Base-by-base conservation (phyloP, 2,888 invertebrate species). In the Acronicta alni region DNA sequence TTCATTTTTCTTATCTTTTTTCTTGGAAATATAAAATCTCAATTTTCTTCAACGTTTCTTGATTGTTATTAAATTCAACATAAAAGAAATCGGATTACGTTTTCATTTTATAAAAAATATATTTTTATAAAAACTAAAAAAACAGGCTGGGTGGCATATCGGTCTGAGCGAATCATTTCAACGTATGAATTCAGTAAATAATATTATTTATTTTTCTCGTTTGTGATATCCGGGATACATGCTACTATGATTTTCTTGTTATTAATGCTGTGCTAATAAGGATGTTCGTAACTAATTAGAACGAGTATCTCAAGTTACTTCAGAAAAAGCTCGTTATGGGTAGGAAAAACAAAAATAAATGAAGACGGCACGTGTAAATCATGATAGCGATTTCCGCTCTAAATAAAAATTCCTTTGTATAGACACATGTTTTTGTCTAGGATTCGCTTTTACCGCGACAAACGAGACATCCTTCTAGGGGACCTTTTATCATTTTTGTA, bases 21-120 rank as follows among this genome's bases (percentile, higher is more conserved):
- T 55, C 57, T 63, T 56, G 62, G 75, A 83, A 86, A 86, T 83
- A 69, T 83, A 86, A 85, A 83, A 83, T 82, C 64, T 57, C 73
- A 83, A 82, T 85, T 83, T 81, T 72, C 71, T 73, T 64, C 67
- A 64, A 62, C 61, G 75, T 72, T 68, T 69, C 62, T 51, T 65
- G 52, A 71, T 64, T 79, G 66, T 79, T 84, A 80, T 81, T 82
- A 79, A 79, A 76, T 79, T 82, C 65, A 63, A 66, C 67, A 56
- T 64, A 61, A 70, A 68, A 72, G 72, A 75, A 81, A 67, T 69
- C 47, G 75, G 77, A 78, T 80, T 77, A 81, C 70, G 70, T 77
- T 73, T 62, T 57, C 75, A 18, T n/a, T 26, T 49, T 66, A 52
- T n/a, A n/a, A n/a, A n/a, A n/a, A n/a, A 3, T 77, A 48, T 80